These are phyloP conservation scores for Eristalis pertinax DNA, from an alignment of 2,888 invertebrate species.

Conservation along the genomic window DNA sequence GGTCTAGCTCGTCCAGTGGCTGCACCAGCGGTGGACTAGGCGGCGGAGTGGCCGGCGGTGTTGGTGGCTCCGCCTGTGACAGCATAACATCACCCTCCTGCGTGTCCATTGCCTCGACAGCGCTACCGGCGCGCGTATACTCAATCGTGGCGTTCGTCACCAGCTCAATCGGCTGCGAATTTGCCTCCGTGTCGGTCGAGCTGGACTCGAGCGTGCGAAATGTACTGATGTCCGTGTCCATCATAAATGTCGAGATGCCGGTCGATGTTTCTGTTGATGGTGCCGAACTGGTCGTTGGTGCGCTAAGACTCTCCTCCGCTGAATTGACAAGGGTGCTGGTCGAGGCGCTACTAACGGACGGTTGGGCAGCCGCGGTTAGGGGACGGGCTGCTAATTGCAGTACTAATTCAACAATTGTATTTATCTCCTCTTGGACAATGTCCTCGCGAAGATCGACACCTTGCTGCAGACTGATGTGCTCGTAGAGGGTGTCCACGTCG, in stretches of 20 bases:
- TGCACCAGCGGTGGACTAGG: slow-evolving; percentile 28
- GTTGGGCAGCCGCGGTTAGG: slow-evolving; percentile 29
- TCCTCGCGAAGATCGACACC: slow-evolving; percentile 62
- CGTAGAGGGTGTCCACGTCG: slow-evolving; percentile 61
- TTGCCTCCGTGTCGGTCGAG: neutral
- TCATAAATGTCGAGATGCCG: neutral
- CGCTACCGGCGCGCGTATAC: neutral
- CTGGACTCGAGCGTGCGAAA: neutral
- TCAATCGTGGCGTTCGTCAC: neutral
- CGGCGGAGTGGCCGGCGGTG: slow-evolving; percentile 60
- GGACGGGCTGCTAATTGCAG: slow-evolving; percentile 62
- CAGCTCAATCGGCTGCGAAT: neutral
- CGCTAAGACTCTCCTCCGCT: neutral
- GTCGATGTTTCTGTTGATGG: slow-evolving; percentile 4
- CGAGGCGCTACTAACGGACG: neutral
- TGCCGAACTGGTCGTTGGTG: neutral
- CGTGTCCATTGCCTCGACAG: slow-evolving; percentile 75
- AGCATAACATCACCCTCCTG: slow-evolving; percentile 70
- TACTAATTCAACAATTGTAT: slow-evolving; percentile 62
- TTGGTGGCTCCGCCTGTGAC: slow-evolving; percentile 47
- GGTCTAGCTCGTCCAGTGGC: neutral
- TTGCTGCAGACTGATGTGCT: slow-evolving; percentile 59
- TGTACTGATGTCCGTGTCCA: slow-evolving; percentile 29
- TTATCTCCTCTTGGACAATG: slow-evolving; percentile 61
- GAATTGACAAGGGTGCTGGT: neutral